Conservation (phyloP, 2,113 vertebrate species). For the Platysternon megacephalum region DNA sequence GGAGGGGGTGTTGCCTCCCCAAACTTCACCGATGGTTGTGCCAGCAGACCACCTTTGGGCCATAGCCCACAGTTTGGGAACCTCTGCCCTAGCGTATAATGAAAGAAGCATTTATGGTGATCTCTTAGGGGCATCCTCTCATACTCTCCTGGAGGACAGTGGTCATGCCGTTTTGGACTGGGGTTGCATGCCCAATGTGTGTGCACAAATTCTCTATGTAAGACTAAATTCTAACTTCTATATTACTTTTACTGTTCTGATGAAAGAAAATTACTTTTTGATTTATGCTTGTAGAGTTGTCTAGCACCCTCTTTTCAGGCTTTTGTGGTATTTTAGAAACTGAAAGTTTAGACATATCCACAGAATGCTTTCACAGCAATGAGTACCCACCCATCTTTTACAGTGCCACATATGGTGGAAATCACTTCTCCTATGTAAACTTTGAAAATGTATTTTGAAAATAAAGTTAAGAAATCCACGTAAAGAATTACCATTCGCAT, state of each 20-base stretch:
- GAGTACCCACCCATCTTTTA: neutral
- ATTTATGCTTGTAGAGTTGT: neutral
- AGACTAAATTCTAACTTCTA: neutral
- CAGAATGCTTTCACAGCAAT: rapidly evolving
- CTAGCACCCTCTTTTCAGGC: neutral
- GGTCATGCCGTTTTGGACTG: neutral
- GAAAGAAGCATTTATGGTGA: neutral
- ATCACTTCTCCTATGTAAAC: rapidly evolving
- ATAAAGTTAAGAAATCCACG: rapidly evolving
- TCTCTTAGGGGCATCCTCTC: neutral
- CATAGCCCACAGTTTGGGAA: too few relatives aligned
- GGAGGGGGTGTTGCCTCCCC: too few relatives aligned
- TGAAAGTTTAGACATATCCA: neutral
- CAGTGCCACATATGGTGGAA: neutral
- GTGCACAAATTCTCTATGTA: neutral
- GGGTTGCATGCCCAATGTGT: neutral
- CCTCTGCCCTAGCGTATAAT: too few relatives aligned
- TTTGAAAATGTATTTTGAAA: neutral
- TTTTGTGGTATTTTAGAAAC: neutral
- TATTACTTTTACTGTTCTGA: neutral
- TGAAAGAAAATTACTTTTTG: neutral
- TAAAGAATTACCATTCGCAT: rapidly evolving
- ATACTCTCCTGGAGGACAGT: neutral
- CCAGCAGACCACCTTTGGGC: too few relatives aligned
- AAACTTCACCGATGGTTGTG: too few relatives aligned